Evolutionary conservation across 1,140 invertebrate genomes (phyloP).

Genomic region (Wiebesia pumilae): DNA sequence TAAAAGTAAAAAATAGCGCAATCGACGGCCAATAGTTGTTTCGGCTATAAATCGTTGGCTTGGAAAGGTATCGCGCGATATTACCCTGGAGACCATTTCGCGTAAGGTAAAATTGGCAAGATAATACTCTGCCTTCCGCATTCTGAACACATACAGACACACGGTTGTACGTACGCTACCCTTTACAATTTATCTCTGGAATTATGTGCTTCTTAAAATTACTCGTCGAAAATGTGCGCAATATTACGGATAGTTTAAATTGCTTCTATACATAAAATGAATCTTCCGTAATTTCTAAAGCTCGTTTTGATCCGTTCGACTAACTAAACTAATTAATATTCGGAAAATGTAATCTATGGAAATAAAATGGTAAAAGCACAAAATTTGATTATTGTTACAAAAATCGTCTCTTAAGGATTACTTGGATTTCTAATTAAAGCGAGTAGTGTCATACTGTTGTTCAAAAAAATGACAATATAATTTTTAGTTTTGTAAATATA

Average conservation of each 20-base stretch:
- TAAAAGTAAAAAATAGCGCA: conserved; percentile 34
- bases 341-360: too few relatives aligned
- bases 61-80: not conserved
- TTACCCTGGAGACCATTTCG: not conserved
- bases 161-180: not conserved
- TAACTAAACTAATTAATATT: too few relatives aligned
- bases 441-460: too few relatives aligned
- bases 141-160: not conserved
- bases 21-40: not conserved
- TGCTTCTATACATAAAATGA: too few relatives aligned
- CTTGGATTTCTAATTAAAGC: too few relatives aligned
- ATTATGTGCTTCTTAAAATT: not conserved
- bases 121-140: conserved; percentile 13
- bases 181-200: not conserved
- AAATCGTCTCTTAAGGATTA: too few relatives aligned
- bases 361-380: too few relatives aligned
- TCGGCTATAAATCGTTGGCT: conserved; percentile 29
- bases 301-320: too few relatives aligned
- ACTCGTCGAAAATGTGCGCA: not conserved
- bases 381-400: too few relatives aligned
- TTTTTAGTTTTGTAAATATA: too few relatives aligned
- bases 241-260: not conserved
- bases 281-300: too few relatives aligned
- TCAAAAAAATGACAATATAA: too few relatives aligned
- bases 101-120: conserved; percentile 30